These are phyloP conservation scores for Paragorgia papillata DNA, from an alignment of 92 coral and sea anemone species.

Conservation along the genomic window DNA sequence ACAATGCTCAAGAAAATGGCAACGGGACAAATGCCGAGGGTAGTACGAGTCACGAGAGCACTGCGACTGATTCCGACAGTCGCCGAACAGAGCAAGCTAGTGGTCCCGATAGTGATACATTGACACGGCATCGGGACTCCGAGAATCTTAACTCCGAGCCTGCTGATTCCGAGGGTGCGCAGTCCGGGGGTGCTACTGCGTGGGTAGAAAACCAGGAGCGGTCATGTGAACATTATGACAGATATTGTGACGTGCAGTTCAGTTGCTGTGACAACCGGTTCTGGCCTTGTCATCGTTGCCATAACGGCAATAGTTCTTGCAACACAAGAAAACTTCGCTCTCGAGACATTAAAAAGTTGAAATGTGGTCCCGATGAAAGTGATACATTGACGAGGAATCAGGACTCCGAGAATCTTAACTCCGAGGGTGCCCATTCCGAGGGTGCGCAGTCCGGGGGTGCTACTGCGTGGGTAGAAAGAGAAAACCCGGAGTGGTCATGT, in stretches of 20 bases:
- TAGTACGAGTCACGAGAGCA: neutral
- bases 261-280: conserved; percentile 74
- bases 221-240: conserved; percentile 78
- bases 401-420: neutral
- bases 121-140: neutral
- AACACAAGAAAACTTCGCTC: conserved; percentile 57
- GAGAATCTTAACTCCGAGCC: neutral
- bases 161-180: too few species aligned
- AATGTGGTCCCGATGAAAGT: too few species aligned
- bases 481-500: conserved; percentile 52
- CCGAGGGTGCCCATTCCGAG: too few species aligned
- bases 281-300: conserved; percentile 89
- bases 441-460: too few species aligned
- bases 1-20: neutral
- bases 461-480: conserved; percentile 1
- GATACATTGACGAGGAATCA: neutral
- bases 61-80: neutral
- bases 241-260: conserved; percentile 70
- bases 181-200: too few species aligned
- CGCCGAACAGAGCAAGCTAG: neutral
- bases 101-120: neutral
- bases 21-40: neutral
- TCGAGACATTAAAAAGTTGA: conserved; percentile 69
- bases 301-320: conserved; percentile 66
- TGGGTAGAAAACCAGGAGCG: conserved; percentile 19